Percentiles rank a stretch among this genome's conserved stretches.
Conservation (phyloP, 2,888 invertebrate species). For the Pristionchus maxplancki region DNA sequence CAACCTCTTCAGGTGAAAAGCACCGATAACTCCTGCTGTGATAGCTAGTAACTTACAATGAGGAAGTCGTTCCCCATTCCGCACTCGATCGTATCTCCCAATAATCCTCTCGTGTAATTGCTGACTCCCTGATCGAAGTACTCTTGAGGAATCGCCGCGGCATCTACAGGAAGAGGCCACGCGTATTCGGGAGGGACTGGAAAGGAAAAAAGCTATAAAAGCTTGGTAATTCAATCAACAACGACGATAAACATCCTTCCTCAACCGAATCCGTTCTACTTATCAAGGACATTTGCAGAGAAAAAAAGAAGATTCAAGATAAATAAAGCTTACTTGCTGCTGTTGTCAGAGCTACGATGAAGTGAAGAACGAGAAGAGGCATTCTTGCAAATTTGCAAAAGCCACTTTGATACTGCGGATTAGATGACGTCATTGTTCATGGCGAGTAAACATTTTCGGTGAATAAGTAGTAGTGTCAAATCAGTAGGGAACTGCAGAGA, state of each 20-base stretch:
- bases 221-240: too few species aligned
- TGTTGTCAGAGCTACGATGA: background rate
- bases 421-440: background rate
- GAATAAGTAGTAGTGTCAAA: too few species aligned
- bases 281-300: too few species aligned
- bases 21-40: too few species aligned
- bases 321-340: background rate
- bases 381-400: background rate
- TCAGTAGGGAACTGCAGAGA: background rate
- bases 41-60: background rate
- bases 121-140: background rate
- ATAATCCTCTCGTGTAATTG: background rate
- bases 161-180: background rate
- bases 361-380: background rate
- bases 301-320: too few species aligned
- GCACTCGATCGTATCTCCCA: background rate
- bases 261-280: too few species aligned
- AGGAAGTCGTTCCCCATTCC: background rate
- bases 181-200: background rate
- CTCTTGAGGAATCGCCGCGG: background rate
- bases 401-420: too few species aligned
- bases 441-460: background rate
- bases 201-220: too few species aligned
- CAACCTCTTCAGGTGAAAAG: too few species aligned
- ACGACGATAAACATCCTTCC: too few species aligned